Conservation (phyloP, 1,140 invertebrate species). For the Drosophila lowei region DNA sequence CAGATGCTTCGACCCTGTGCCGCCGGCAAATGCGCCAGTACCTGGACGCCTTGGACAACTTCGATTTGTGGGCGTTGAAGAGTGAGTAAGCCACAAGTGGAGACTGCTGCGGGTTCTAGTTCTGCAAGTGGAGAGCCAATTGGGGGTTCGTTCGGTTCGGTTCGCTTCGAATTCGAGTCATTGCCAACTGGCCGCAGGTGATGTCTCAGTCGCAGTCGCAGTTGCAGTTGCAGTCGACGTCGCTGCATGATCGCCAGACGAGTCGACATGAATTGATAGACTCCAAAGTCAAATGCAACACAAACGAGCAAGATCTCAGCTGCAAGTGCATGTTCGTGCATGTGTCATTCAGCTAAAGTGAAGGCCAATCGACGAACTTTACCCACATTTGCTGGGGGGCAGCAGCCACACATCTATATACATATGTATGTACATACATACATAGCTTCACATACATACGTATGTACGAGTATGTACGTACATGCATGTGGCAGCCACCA, state of each 20-base stretch:
- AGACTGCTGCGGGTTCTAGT: constrained; percentile 23
- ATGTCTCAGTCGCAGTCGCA: constrained; percentile 17
- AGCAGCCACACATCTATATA: too few relatives aligned
- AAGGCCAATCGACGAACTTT: constrained; percentile 80
- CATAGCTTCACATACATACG: too few relatives aligned
- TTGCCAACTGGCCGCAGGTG: constrained; percentile 64
- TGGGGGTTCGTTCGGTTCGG: constrained; percentile 4
- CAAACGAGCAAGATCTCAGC: constrained; percentile 36
- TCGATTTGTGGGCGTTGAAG: constrained; percentile 81
- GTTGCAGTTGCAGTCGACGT: constrained; percentile 4
- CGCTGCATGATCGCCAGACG: constrained; percentile 65
- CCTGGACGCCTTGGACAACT: constrained; percentile 71
- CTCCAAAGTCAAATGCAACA: constrained; percentile 75
- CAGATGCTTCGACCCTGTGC: constrained; percentile 64
- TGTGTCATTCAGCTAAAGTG: constrained; percentile 57
- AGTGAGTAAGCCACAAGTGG: constrained; percentile 64
- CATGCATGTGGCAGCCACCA: constrained; percentile 15
- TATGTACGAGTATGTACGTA: neutral
- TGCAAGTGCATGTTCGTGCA: constrained; percentile 30
- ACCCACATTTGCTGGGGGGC: constrained; percentile 65
- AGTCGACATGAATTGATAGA: constrained; percentile 72
- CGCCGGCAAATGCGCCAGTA: constrained; percentile 68
- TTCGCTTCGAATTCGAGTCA: constrained; percentile 64
- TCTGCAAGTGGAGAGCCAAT: constrained; percentile 36
- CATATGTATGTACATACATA: too few relatives aligned